A percentile compares a stretch with the other conserved stretches of the same genome.
Conservation (phyloP, 1,140 invertebrate genomes). For the Temnothorax curvispinosus region DNA sequence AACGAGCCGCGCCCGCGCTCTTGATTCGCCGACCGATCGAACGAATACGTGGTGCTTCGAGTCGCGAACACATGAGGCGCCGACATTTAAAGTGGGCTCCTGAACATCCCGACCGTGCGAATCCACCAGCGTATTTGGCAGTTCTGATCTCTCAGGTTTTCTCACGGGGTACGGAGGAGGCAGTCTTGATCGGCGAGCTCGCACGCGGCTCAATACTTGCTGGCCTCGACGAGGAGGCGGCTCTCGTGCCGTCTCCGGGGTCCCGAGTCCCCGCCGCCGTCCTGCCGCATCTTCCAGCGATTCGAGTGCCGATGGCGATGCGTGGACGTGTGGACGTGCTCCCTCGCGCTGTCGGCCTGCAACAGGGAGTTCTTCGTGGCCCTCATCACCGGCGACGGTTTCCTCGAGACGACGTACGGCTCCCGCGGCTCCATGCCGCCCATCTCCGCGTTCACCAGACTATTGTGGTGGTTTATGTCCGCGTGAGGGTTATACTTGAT, state of each 20-base stretch:
- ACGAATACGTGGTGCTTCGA: slow-evolving; percentile 68
- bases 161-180: slow-evolving; percentile 76
- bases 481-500: slow-evolving; percentile 85
- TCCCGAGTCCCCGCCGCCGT: slow-evolving; percentile 65
- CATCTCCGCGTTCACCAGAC: slow-evolving; percentile 81
- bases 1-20: slow-evolving; percentile 57
- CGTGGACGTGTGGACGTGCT: slow-evolving; percentile 74
- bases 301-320: slow-evolving; percentile 83
- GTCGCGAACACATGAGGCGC: slow-evolving; percentile 66
- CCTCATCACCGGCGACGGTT: slow-evolving; percentile 66
- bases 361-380: slow-evolving; percentile 76
- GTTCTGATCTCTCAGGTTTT: slow-evolving; percentile 70
- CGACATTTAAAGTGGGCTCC: slow-evolving; percentile 68
- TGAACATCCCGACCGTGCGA: slow-evolving; percentile 76
- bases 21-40: slow-evolving; percentile 69
- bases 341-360: slow-evolving; percentile 70
- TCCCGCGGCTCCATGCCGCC: slow-evolving; percentile 76
- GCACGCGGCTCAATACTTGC: slow-evolving; percentile 81
- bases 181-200: slow-evolving; percentile 85
- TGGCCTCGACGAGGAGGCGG: slow-evolving; percentile 79
- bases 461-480: slow-evolving; percentile 86
- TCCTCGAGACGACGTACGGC: slow-evolving; percentile 71
- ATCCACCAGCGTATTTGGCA: slow-evolving; percentile 72
- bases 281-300: slow-evolving; percentile 79
- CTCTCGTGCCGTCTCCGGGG: slow-evolving; percentile 79